A percentile compares a stretch with the other conserved stretches of the same genome.
Conservation (phyloP, 2,113 vertebrate genomes). For the Ellobius talpinus region DNA sequence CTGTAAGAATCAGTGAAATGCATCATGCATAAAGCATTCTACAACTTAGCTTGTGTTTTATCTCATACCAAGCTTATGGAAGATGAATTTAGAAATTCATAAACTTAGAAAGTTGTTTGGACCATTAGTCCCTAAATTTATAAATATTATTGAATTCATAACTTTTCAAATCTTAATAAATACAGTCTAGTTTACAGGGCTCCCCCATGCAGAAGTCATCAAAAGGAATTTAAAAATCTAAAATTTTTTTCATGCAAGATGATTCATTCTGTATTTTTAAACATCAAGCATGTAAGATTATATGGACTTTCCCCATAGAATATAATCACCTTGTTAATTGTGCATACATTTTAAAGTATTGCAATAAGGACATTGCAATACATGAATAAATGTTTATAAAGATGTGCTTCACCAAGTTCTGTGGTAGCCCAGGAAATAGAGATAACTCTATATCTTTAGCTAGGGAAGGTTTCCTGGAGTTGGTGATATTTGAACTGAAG, state of each 20-base stretch:
- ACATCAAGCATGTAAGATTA: background rate
- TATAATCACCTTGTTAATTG: background rate
- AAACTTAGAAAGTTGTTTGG: constrained; percentile 3
- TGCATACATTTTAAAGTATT: background rate
- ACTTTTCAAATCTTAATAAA: background rate
- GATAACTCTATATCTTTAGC: background rate
- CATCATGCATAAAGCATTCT: constrained; percentile 30
- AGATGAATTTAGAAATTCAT: background rate
- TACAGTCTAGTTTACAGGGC: background rate
- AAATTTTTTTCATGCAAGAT: background rate
- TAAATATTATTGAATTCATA: background rate
- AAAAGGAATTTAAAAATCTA: constrained; percentile 7
- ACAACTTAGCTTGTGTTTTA: background rate
- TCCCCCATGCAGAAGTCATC: background rate
- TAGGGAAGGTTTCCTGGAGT: background rate
- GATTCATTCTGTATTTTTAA: constrained; percentile 15
- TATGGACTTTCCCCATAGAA: background rate
- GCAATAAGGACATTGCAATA: background rate
- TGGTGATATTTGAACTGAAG: background rate
- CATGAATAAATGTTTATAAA: background rate
- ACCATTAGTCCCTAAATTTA: constrained; percentile 1
- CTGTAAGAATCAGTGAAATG: constrained; percentile 2
- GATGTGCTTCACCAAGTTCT: background rate
- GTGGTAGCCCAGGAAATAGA: background rate
- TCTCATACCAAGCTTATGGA: background rate